These are phyloP conservation scores for Molothrus aeneus DNA, from an alignment of 2,797 vertebrate genomes.

Conservation along the genomic window DNA sequence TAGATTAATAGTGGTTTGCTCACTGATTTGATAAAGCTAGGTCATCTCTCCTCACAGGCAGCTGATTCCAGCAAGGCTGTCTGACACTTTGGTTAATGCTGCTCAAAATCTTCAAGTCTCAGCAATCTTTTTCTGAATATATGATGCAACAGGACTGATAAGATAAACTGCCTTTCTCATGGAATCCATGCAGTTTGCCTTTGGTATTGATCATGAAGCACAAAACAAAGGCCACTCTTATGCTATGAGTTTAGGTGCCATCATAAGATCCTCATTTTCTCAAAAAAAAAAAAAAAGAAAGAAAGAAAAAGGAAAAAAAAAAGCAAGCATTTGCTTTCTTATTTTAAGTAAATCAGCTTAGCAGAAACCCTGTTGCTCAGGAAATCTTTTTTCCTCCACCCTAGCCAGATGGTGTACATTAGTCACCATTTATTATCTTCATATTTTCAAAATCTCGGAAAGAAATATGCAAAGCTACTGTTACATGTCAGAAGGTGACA, in stretches of 20 bases:
- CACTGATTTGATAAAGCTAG: background rate
- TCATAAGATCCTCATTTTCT: background rate
- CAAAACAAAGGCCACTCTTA: background rate
- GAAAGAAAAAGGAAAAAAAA: background rate
- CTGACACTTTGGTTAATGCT: background rate
- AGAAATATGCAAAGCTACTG: conserved; percentile 51
- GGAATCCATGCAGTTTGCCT: background rate
- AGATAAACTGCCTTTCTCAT: background rate
- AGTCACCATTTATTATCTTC: conserved; percentile 71
- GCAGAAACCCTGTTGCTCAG: conserved; percentile 12
- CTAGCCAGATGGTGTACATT: conserved; percentile 62
- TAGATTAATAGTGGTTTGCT: background rate
- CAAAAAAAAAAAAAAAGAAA: no score
- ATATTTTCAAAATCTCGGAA: conserved; percentile 53
- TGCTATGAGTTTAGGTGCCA: background rate
- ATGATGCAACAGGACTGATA: background rate
- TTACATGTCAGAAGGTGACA: background rate
- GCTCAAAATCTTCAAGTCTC: background rate
- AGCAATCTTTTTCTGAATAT: background rate
- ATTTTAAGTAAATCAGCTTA: conserved; percentile 40
- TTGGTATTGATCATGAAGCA: background rate
- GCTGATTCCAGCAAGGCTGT: background rate
- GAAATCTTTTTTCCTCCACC: background rate
- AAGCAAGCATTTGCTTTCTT: background rate
- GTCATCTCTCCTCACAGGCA: background rate